Evolutionary conservation across 1,140 invertebrate genomes (phyloP).

Genomic region (Elymnias hypermnestra): DNA sequence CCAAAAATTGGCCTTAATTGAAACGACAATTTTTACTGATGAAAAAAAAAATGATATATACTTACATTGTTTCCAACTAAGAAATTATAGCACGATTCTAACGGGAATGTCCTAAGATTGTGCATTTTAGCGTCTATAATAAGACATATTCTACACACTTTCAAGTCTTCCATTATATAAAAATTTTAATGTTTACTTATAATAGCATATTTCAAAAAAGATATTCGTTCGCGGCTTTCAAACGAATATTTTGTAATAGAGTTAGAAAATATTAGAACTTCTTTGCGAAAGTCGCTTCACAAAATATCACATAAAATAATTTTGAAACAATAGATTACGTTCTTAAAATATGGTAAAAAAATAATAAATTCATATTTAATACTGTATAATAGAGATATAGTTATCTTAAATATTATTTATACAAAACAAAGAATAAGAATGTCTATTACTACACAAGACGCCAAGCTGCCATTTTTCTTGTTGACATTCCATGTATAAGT

Average conservation of each 20-base stretch:
- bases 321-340: constrained; percentile 1
- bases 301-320: constrained; percentile 9
- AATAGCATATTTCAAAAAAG: constrained; percentile 7
- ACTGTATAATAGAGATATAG: constrained; percentile 6
- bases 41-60: constrained; percentile 10
- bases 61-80: constrained; percentile 48
- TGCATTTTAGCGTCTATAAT: constrained; percentile 40
- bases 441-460: constrained; percentile 61
- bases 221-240: constrained; percentile 37
- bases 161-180: constrained; percentile 36
- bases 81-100: constrained; percentile 40
- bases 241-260: constrained; percentile 45
- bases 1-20: too few species aligned
- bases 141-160: constrained; percentile 53
- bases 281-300: constrained; percentile 14
- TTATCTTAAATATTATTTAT: constrained; percentile 10
- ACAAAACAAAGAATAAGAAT: constrained; percentile 37
- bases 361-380: constrained; percentile 9
- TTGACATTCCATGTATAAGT: constrained; percentile 3
- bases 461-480: constrained; percentile 27
- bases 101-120: constrained; percentile 32
- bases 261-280: constrained; percentile 60
- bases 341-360: constrained; percentile 13
- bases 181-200: constrained; percentile 6
- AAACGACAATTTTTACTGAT: too few species aligned